Conservation (phyloP, 2,888 invertebrate species). For the Eucera pruinosa region DNA sequence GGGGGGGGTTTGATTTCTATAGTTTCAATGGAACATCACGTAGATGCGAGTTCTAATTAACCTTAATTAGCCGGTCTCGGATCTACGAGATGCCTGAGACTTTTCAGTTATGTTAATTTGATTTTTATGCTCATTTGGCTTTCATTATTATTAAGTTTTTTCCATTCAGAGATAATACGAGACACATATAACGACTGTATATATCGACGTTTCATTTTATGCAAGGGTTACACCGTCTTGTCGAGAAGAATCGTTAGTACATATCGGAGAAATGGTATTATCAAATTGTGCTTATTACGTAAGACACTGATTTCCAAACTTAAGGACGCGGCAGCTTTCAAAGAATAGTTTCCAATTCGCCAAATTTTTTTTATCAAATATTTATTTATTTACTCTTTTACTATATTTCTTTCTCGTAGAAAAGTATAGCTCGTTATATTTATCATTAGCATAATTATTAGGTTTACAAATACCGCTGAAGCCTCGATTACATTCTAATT, state of each 20-base stretch:
- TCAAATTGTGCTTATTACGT: slow-evolving; percentile 58
- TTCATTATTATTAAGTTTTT: slow-evolving; percentile 70
- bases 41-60: slow-evolving; percentile 32
- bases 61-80: slow-evolving; percentile 22
- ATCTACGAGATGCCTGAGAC: slow-evolving; percentile 55
- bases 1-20: slow-evolving; percentile 64
- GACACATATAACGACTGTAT: slow-evolving; percentile 60
- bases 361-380: neutral
- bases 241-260: slow-evolving; percentile 41
- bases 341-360: neutral
- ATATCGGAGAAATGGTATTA: slow-evolving; percentile 52
- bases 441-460: neutral
- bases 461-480: neutral
- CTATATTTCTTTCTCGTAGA: neutral
- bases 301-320: slow-evolving; percentile 52
- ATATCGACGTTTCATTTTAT: slow-evolving; percentile 54
- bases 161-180: slow-evolving; percentile 63
- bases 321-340: slow-evolving; percentile 4
- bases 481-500: neutral
- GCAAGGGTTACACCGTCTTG: slow-evolving; percentile 46
- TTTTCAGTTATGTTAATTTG: slow-evolving; percentile 68
- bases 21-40: slow-evolving; percentile 52
- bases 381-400: neutral
- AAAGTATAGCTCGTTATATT: too few relatives aligned
- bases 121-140: slow-evolving; percentile 74